Evolutionary conservation across 2,888 invertebrate genomes (phyloP).

Genomic region (Ferdinandea cuprea): DNA sequence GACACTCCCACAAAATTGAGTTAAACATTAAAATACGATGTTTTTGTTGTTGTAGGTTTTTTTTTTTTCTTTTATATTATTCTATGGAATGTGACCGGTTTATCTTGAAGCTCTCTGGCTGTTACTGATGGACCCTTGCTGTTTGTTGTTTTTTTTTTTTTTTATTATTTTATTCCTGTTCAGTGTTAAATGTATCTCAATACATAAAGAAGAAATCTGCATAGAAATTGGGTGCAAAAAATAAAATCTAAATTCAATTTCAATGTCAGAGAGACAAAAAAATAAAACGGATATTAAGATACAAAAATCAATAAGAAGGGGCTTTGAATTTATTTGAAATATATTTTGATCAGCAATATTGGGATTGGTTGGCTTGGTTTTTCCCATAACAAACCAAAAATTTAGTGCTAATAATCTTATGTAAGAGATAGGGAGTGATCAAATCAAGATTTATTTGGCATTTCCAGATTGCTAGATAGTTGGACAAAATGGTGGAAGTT

Average conservation of each 20-base stretch:
- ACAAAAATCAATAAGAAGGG: slow-evolving; percentile 34
- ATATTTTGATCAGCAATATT: slow-evolving; percentile 34
- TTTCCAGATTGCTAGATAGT: neutral
- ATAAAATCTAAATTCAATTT: slow-evolving; percentile 29
- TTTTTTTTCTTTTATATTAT: slow-evolving; percentile 19
- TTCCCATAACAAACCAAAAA: slow-evolving; percentile 36
- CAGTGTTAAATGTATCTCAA: slow-evolving; percentile 30
- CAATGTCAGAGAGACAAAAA: slow-evolving; percentile 24
- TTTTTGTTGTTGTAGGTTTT: slow-evolving; percentile 13
- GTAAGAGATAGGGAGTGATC: slow-evolving; percentile 43
- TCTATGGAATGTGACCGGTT: slow-evolving; percentile 60
- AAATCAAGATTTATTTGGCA: slow-evolving; percentile 21
- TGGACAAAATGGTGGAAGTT: slow-evolving; percentile 39
- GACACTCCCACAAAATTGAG: slow-evolving; percentile 64
- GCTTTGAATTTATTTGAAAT: slow-evolving; percentile 44
- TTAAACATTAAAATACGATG: slow-evolving; percentile 37
- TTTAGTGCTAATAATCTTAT: slow-evolving; percentile 40
- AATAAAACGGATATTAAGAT: slow-evolving; percentile 6
- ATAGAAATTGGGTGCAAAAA: slow-evolving; percentile 53
- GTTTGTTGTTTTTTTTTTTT: slow-evolving; percentile 14
- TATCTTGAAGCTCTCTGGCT: slow-evolving; percentile 43
- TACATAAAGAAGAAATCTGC: slow-evolving; percentile 35
- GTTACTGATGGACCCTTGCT: slow-evolving; percentile 19
- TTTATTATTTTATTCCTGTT: neutral
- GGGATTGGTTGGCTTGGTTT: slow-evolving; percentile 40